phyloP scores from a whole-genome alignment of 2,797 vertebrate species.

The Lacerta agilis region DNA sequence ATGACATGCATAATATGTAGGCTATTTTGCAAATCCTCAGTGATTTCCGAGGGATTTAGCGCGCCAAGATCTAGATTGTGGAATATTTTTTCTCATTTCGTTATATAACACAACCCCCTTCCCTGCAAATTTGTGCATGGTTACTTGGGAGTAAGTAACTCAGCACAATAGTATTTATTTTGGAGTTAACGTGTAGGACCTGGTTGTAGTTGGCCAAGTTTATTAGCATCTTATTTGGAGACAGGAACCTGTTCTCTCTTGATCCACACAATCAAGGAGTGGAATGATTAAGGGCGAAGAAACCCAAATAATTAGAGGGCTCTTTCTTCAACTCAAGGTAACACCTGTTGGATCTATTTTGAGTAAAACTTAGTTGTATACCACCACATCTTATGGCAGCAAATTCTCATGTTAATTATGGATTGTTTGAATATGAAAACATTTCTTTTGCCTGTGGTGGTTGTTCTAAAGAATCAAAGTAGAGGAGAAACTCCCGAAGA shows the following conservation, averaged over 20 bases:
- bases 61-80: neutral
- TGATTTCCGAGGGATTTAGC: slow-evolving; percentile 39
- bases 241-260: neutral
- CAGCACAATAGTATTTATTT: too few species aligned
- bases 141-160: neutral
- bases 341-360: neutral
- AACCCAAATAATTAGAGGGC: neutral
- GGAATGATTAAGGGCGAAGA: neutral
- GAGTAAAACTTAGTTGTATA: too few species aligned
- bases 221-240: neutral
- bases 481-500: too few species aligned
- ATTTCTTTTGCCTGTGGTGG: neutral
- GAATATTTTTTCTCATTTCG: neutral
- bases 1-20: slow-evolving; percentile 21
- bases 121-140: neutral
- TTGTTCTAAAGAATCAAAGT: neutral
- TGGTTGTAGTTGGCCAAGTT: neutral
- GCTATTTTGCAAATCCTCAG: slow-evolving; percentile 28
- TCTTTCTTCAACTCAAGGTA: neutral
- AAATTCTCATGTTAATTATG: neutral
- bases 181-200: neutral
- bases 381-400: neutral
- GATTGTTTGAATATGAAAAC: neutral
- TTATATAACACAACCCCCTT: neutral
- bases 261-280: neutral